A percentile compares a stretch with the other conserved stretches of the same genome.
Conservation (phyloP, 2,113 vertebrate species). For the Eira barbara region DNA sequence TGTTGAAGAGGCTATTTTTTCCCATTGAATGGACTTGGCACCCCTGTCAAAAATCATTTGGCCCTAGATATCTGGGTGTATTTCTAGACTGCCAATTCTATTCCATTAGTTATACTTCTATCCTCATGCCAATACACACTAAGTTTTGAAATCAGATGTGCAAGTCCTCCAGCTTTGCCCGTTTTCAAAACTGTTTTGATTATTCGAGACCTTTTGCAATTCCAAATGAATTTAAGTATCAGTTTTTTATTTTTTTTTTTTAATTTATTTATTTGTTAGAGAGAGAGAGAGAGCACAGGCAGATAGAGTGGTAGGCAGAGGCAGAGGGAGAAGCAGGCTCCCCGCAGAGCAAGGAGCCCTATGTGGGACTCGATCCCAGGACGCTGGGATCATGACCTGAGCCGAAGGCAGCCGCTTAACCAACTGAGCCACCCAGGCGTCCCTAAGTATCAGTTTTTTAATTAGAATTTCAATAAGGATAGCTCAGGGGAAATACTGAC, state of each 20-base stretch:
- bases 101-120: neutral
- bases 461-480: neutral
- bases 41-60: neutral
- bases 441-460: too few relatives aligned
- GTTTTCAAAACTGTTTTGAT: neutral
- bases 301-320: too few relatives aligned
- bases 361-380: too few relatives aligned
- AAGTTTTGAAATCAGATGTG: neutral
- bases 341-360: too few relatives aligned
- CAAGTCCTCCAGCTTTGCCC: neutral
- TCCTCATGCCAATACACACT: neutral
- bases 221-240: conserved; percentile 3
- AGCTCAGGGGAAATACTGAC: neutral
- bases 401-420: too few relatives aligned
- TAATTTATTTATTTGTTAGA: too few relatives aligned
- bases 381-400: too few relatives aligned
- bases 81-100: neutral
- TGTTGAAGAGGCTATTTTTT: neutral
- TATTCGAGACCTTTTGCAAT: neutral
- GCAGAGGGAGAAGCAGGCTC: too few relatives aligned
- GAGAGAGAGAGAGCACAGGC: too few relatives aligned
- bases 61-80: neutral
- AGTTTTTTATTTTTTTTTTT: too few relatives aligned
- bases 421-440: too few relatives aligned
- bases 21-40: neutral